phyloP scores from a whole-genome alignment of 2,797 vertebrate genomes.

The Onychomys leucogaster region DNA sequence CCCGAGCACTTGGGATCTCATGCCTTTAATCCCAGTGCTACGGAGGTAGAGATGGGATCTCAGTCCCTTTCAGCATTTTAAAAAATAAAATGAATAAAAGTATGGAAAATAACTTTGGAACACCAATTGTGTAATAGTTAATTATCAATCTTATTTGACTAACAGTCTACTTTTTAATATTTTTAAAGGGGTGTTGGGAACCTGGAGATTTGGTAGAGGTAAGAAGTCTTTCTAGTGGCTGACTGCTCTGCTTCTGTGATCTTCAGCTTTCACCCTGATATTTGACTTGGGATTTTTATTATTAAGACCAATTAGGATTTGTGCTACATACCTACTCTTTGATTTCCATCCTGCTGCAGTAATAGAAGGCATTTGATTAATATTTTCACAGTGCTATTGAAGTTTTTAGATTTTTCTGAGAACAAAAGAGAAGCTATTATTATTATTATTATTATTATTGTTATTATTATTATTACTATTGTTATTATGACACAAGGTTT shows the following conservation, averaged over 20 bases:
- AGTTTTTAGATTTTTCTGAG: not conserved
- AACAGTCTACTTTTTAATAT: constrained; percentile 44
- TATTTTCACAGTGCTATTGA: not conserved
- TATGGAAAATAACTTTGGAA: constrained; percentile 24
- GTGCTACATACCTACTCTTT: not conserved
- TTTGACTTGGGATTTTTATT: too few relatives aligned
- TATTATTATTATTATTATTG: not conserved
- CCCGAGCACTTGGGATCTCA: too few relatives aligned
- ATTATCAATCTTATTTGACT: not conserved
- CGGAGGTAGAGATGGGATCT: too few relatives aligned
- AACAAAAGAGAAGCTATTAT: not conserved
- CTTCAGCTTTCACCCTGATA: too few relatives aligned
- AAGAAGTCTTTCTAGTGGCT: too few relatives aligned
- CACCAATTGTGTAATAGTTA: not conserved
- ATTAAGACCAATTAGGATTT: too few relatives aligned
- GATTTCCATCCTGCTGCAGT: not conserved
- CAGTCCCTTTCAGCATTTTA: not conserved
- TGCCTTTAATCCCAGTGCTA: too few relatives aligned
- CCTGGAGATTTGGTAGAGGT: too few relatives aligned
- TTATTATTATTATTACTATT: not conserved
- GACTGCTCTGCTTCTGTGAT: too few relatives aligned
- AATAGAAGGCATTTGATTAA: not conserved
- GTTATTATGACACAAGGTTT: not conserved
- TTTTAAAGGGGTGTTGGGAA: not conserved
- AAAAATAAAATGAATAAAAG: not conserved